Evolutionary conservation across 2,113 vertebrate species (phyloP).

Genomic region (Crotalus horridus): DNA sequence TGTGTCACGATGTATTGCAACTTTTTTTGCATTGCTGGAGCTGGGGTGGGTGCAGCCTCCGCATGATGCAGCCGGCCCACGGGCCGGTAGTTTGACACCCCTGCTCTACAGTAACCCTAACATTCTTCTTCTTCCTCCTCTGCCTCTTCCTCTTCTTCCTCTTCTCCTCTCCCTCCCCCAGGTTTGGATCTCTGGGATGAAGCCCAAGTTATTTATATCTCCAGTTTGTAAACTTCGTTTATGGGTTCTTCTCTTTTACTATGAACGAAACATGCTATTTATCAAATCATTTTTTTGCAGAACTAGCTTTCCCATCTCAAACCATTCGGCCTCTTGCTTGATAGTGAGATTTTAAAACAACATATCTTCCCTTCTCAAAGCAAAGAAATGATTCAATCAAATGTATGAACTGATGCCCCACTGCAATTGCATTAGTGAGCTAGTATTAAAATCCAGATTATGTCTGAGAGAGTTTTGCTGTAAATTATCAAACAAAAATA

Average conservation of each 20-base stretch:
- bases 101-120: neutral
- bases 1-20: too few species aligned
- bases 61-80: too few species aligned
- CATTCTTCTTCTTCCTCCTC: neutral
- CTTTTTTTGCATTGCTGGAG: too few species aligned
- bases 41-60: too few species aligned
- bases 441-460: neutral
- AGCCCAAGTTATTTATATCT: neutral
- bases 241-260: neutral
- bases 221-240: neutral
- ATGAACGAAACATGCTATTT: neutral
- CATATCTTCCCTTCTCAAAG: neutral
- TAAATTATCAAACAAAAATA: neutral
- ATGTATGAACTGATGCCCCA: rapidly evolving
- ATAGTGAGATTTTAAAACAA: neutral
- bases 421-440: neutral
- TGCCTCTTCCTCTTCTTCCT: too few species aligned
- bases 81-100: too few species aligned
- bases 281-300: neutral
- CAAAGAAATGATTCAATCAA: neutral
- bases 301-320: neutral
- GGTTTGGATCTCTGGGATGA: neutral
- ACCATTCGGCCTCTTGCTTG: neutral
- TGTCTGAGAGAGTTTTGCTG: neutral
- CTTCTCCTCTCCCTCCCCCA: too few species aligned